Conservation (phyloP, 2,797 vertebrate genomes). For the Hypotaenidia philippensis region DNA sequence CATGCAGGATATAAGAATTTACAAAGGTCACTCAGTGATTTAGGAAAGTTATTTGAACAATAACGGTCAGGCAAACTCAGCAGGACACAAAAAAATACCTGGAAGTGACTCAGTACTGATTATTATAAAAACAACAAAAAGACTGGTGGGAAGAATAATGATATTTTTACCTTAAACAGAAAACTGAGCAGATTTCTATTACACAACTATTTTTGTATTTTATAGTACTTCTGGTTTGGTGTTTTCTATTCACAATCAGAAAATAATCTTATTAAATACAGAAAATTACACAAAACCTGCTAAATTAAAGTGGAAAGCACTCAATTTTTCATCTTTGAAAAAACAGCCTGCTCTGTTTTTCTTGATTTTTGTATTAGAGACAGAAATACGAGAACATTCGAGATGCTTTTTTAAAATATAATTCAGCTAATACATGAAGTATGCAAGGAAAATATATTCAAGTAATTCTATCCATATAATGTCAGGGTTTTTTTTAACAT, state of each 20-base stretch:
- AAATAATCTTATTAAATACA: background rate
- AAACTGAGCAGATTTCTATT: background rate
- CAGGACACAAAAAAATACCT: background rate
- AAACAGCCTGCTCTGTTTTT: background rate
- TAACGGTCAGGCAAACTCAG: background rate
- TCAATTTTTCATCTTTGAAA: background rate
- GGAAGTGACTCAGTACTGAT: background rate
- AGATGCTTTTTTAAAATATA: background rate
- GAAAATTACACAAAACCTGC: background rate
- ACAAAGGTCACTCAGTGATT: background rate
- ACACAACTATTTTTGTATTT: background rate
- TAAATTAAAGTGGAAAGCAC: background rate
- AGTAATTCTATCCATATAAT: background rate
- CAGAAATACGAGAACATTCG: background rate
- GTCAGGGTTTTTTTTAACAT: fast-evolving
- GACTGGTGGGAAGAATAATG: background rate
- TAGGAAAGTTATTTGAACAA: background rate
- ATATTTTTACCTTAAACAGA: background rate
- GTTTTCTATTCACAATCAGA: background rate
- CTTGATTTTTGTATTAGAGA: background rate
- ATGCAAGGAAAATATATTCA: background rate
- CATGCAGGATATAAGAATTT: too few species aligned
- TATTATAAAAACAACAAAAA: too few species aligned
- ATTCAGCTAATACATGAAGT: background rate
- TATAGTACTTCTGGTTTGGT: background rate